These are phyloP conservation scores for Smutsia gigantea DNA, from an alignment of 2,797 vertebrate species.

Conservation along the genomic window DNA sequence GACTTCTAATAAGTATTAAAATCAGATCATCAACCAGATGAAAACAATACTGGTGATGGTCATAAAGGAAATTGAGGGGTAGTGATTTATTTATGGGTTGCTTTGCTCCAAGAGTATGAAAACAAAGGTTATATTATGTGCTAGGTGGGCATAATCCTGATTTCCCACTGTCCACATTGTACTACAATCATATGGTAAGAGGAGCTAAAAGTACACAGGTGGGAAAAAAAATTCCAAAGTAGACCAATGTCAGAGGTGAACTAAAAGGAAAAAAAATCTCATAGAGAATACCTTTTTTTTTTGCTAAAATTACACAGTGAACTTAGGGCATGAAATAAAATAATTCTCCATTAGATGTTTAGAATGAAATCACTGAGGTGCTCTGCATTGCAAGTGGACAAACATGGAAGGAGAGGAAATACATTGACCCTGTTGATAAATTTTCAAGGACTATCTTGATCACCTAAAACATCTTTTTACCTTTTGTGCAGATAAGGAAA, in stretches of 20 bases:
- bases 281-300: not conserved
- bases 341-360: not conserved
- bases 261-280: not conserved
- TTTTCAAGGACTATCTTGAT: not conserved
- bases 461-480: conserved; percentile 74
- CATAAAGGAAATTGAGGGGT: not conserved
- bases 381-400: not conserved
- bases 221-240: not conserved
- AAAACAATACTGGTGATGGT: not conserved
- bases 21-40: not conserved
- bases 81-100: not conserved
- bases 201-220: not conserved
- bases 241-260: not conserved
- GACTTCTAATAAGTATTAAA: not conserved
- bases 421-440: not conserved
- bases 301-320: not conserved
- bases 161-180: not conserved
- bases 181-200: not conserved
- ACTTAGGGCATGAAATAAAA: not conserved
- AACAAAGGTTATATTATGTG: not conserved
- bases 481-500: conserved; percentile 84
- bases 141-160: not conserved
- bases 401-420: not conserved
- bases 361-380: not conserved
- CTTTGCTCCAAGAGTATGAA: not conserved